phyloP scores from a whole-genome alignment of 2,113 vertebrate species.

The Dicaeum eximium region DNA sequence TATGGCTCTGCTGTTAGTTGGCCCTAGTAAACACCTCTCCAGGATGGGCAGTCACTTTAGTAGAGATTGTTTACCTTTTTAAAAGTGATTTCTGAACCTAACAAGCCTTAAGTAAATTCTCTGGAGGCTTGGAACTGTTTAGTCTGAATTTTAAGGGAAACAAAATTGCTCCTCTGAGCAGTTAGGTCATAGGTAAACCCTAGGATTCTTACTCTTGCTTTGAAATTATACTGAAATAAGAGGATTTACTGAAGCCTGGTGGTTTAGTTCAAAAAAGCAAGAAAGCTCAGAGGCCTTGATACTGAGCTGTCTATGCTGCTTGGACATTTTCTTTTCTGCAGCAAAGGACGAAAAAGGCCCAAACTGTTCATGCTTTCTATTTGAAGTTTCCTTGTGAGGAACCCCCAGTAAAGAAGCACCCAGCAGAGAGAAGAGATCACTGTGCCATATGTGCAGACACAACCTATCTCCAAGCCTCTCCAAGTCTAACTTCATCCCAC shows the following conservation, averaged over 20 bases:
- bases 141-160: constrained; percentile 6
- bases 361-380: not conserved
- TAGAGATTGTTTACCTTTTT: not conserved
- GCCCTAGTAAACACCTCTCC: not conserved
- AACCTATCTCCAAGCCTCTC: not conserved
- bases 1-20: not conserved
- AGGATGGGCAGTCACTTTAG: not conserved
- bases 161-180: not conserved
- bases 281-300: not conserved
- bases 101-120: not conserved
- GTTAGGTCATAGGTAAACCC: not conserved
- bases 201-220: not conserved
- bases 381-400: not conserved
- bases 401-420: not conserved
- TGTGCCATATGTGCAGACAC: fast-evolving
- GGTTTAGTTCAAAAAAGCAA: not conserved
- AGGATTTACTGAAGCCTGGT: not conserved
- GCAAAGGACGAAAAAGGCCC: not conserved
- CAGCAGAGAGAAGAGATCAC: not conserved
- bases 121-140: not conserved
- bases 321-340: not conserved
- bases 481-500: not conserved
- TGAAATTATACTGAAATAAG: not conserved
- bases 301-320: not conserved
- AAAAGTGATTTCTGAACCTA: not conserved